Evolutionary conservation across 1,140 invertebrate species (phyloP), one percentile per base, ranked within the genome.

Genomic region (Drosophila pachea): DNA sequence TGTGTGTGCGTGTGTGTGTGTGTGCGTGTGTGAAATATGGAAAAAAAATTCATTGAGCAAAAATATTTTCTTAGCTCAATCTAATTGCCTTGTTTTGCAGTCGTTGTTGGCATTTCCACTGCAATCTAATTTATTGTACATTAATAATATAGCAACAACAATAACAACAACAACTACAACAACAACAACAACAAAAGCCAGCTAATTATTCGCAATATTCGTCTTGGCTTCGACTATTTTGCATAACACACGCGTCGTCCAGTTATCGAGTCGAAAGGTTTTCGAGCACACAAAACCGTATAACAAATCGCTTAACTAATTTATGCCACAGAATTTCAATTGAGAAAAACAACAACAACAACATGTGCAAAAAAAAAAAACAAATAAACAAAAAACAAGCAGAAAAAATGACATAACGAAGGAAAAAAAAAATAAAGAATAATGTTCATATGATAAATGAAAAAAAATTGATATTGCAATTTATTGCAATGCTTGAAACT

Each of bases 171-270:
- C n/a, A n/a, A n/a, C n/a, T n/a, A n/a, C n/a, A n/a, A n/a, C n/a
- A n/a, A 12, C 29, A 48, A 29, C n/a, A 47, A 29, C 4, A 48
- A 48, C 11, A 31, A 47, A 11, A 31, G 7, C 69, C 84, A 68
- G 73, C 81, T 84, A 79, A 84, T 83, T 83, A 83, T 84, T 83
- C 78, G 74, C 68, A 78, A 83, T 84, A 86, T 86, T 83, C 73
- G 76, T 84, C 79, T 84, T 52, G 12, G 64, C 69, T 56, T 65
- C 12, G 40, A 12, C 4, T 14, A 84, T 84, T 22, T 84, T 79
- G 72, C 79, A 84, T 83, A 56, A 78, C 78, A 3, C 22, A 82
- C 65, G 74, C 71, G 53, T 16, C 52, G 42, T 35, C 73, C 35
- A 67, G 47, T 53, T 38, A 61, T 67, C 7, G 53, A 68, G 52